Base-by-base conservation (phyloP, 23 tunicate genomes). In the Phallusia fumigata region DNA sequence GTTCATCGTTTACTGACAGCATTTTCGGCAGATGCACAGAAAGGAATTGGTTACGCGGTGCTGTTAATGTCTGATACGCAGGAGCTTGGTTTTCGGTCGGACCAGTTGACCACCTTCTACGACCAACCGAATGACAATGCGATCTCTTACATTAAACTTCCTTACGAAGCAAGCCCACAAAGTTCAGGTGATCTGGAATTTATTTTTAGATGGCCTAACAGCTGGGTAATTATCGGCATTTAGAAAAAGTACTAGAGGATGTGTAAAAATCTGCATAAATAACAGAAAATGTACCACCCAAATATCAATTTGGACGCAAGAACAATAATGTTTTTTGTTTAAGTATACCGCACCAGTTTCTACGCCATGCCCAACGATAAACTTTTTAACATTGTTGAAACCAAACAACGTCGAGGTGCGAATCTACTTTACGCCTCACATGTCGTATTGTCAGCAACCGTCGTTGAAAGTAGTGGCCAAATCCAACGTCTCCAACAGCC, bases 41-140 rank as follows among this genome's bases (percentile, higher is more conserved):
- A 24, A 0, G 84, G 77, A n/a, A 33, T 81, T 12, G 84, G 84
- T 18, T 81, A 65, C 64, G 77, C 32, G 32, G 53, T 36, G 6
- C 19, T 40, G 16, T 26, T 32, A 0, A 10, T 65, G 21, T 65
- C 84, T 22, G 31, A 22, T 2, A 11, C 10, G 12, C 33, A 33
- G 8, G 53, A 64, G 30, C 72, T 35, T 18, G 84, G 84, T 19
- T 81, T 81, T 31, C 31, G 84, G 64, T 81, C 84, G 0, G 84
- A 81, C 31, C 84, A 81, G 52, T 26, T 81, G 10, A 51, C 31
- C 11, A 81, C 84, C 2, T 81, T 81, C 64, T 13, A 32, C 19
- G 10, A 34, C 18, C 21, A 81, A 31, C 77, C 84, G 5, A 34
- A 35, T 35, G 52, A 12, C 30, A 81, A 13, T 32, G 73, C 16